Percentiles rank a stretch among this genome's conserved stretches.
These are phyloP conservation scores for Cynocephalus volans DNA, from an alignment of 2,113 vertebrate species.

Conservation along the genomic window DNA sequence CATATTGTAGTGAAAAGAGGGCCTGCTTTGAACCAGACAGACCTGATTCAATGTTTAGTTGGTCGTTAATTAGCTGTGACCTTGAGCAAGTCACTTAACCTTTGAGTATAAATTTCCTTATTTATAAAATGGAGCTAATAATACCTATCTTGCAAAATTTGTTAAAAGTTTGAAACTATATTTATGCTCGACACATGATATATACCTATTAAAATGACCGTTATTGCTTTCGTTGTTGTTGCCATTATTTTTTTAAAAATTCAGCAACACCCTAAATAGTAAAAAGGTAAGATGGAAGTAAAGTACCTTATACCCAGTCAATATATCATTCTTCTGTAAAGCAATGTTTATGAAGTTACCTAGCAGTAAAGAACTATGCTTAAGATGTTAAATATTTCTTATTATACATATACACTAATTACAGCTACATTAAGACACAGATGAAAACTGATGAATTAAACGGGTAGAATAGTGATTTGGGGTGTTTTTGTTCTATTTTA, in stretches of 20 bases:
- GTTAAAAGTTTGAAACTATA: background rate
- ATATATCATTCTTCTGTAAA: slow-evolving; percentile 49
- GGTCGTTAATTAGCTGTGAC: background rate
- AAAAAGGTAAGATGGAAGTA: slow-evolving; percentile 13
- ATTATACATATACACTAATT: background rate
- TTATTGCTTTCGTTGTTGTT: background rate
- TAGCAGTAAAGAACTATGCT: slow-evolving; percentile 26
- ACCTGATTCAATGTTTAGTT: slow-evolving; percentile 2
- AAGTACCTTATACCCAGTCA: background rate
- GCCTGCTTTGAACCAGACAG: background rate
- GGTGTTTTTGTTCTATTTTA: background rate
- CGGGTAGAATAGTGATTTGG: background rate
- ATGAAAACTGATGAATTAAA: slow-evolving; percentile 25
- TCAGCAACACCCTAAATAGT: background rate
- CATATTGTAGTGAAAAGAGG: background rate
- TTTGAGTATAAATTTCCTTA: background rate
- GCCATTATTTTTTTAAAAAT: background rate
- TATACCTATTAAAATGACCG: background rate
- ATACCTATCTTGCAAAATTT: slow-evolving; percentile 31
- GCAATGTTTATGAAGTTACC: slow-evolving; percentile 30
- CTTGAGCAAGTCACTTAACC: slow-evolving; percentile 50
- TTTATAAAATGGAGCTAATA: background rate
- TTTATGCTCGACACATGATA: background rate
- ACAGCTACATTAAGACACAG: background rate
- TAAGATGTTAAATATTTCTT: background rate